Evolutionary conservation across 2,113 vertebrate species (phyloP).

Genomic region (Hassar affinis): DNA sequence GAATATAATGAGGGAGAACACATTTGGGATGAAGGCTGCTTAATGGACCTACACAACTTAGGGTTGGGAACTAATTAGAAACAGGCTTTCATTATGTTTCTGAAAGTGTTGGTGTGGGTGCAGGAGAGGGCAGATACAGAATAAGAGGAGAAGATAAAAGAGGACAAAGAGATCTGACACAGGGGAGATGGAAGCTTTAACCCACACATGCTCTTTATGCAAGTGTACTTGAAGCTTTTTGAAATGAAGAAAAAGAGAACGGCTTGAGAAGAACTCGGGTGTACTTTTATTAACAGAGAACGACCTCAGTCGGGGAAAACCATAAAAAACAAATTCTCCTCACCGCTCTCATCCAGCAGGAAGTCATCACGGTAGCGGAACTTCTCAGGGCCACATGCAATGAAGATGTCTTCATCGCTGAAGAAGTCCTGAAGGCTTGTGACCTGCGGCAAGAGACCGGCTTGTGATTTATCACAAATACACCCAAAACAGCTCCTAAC

Average conservation of each 20-base stretch:
- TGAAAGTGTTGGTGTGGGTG: constrained; percentile 25
- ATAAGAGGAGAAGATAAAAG: constrained; percentile 14
- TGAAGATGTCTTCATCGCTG: constrained; percentile 96
- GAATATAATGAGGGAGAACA: constrained; percentile 23
- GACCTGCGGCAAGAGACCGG: constrained; percentile 69
- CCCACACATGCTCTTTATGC: constrained; percentile 28
- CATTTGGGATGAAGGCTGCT: constrained; percentile 33
- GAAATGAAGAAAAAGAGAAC: constrained; percentile 15
- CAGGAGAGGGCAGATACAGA: constrained; percentile 12
- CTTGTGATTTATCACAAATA: background rate
- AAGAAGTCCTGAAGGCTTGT: constrained; percentile 97
- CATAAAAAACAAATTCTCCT: constrained; percentile 19
- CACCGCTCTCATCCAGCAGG: constrained; percentile 95
- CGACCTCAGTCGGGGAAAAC: background rate
- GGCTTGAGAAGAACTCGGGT: background rate
- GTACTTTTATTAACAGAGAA: constrained; percentile 27
- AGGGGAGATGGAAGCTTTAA: constrained; percentile 22
- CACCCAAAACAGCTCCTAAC: background rate
- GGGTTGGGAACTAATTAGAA: constrained; percentile 33
- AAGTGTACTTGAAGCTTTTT: constrained; percentile 30
- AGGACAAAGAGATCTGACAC: constrained; percentile 42
- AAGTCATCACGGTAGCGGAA: constrained; percentile 99
- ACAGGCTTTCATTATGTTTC: constrained; percentile 28
- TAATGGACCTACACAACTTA: constrained; percentile 40
- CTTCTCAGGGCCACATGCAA: constrained; percentile 98